These are phyloP conservation scores for Yponomeuta evonymella DNA, from an alignment of 2,888 invertebrate species.

Conservation along the genomic window DNA sequence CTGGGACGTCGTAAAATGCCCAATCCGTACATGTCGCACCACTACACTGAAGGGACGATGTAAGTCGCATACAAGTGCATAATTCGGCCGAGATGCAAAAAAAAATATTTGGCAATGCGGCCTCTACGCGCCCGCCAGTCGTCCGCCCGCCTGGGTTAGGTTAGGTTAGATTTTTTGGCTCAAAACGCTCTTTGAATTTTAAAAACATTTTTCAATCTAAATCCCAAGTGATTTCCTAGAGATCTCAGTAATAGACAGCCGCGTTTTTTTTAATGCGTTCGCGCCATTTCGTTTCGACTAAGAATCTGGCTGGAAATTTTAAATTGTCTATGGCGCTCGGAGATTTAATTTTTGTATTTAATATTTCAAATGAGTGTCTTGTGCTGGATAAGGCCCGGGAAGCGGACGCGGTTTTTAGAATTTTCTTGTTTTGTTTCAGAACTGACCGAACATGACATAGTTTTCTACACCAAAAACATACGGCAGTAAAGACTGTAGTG, in stretches of 20 bases:
- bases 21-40: conserved; percentile 73
- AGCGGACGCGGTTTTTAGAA: conserved; percentile 45
- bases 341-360: conserved; percentile 31
- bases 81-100: conserved; percentile 77
- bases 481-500: conserved; percentile 57
- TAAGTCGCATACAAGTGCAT: conserved; percentile 77
- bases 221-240: conserved; percentile 51
- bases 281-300: conserved; percentile 39
- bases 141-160: conserved; percentile 75
- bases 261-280: conserved; percentile 24
- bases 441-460: conserved; percentile 49
- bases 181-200: conserved; percentile 73
- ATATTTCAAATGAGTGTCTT: conserved; percentile 49
- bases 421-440: conserved; percentile 47
- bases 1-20: conserved; percentile 59
- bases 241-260: conserved; percentile 16
- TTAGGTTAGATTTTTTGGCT: conserved; percentile 77
- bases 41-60: conserved; percentile 74
- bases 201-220: conserved; percentile 61
- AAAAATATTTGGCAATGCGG: conserved; percentile 77
- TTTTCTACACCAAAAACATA: conserved; percentile 40
- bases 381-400: conserved; percentile 32
- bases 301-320: conserved; percentile 48
- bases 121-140: conserved; percentile 75
- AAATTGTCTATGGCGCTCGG: conserved; percentile 21